Evolutionary conservation across 2,888 invertebrate species (phyloP).

Genomic region (Stenurella melanura): DNA sequence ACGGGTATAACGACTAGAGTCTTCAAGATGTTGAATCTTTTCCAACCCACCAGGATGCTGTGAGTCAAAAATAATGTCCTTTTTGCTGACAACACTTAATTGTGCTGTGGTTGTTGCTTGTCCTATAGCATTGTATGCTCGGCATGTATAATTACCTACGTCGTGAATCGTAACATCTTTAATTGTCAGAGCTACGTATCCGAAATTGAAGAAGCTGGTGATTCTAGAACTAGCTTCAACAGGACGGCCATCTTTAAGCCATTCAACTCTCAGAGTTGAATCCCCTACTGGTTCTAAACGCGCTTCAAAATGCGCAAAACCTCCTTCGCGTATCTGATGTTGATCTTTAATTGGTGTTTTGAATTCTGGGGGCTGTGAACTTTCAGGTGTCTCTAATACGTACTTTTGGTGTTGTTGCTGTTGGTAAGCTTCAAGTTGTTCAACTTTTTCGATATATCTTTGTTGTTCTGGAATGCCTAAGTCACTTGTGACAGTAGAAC

Average conservation of each 20-base stretch:
- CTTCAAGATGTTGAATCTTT: slow-evolving; percentile 93
- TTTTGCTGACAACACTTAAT: slow-evolving; percentile 88
- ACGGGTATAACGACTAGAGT: slow-evolving; percentile 83
- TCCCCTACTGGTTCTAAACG: slow-evolving; percentile 95
- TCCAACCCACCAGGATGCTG: slow-evolving; percentile 94
- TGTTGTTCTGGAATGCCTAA: slow-evolving; percentile 90
- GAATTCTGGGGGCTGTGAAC: slow-evolving; percentile 88
- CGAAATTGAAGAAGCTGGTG: slow-evolving; percentile 95
- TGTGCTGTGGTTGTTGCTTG: slow-evolving; percentile 89
- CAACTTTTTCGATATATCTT: slow-evolving; percentile 92
- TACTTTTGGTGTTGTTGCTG: slow-evolving; percentile 87
- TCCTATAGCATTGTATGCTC: slow-evolving; percentile 90
- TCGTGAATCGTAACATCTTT: slow-evolving; percentile 93
- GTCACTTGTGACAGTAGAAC: slow-evolving; percentile 90
- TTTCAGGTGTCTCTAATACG: slow-evolving; percentile 87
- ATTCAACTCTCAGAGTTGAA: slow-evolving; percentile 91
- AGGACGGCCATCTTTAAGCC: slow-evolving; percentile 93
- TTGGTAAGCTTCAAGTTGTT: slow-evolving; percentile 92
- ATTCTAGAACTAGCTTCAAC: slow-evolving; percentile 95
- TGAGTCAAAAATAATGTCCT: slow-evolving; percentile 90
- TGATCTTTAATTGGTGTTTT: slow-evolving; percentile 93
- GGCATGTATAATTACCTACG: slow-evolving; percentile 91
- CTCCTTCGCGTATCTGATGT: slow-evolving; percentile 90
- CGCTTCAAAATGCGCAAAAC: slow-evolving; percentile 96
- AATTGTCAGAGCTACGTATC: slow-evolving; percentile 95